phyloP scores from a whole-genome alignment of 2,888 invertebrate species.

The Aporophyla lueneburgensis region DNA sequence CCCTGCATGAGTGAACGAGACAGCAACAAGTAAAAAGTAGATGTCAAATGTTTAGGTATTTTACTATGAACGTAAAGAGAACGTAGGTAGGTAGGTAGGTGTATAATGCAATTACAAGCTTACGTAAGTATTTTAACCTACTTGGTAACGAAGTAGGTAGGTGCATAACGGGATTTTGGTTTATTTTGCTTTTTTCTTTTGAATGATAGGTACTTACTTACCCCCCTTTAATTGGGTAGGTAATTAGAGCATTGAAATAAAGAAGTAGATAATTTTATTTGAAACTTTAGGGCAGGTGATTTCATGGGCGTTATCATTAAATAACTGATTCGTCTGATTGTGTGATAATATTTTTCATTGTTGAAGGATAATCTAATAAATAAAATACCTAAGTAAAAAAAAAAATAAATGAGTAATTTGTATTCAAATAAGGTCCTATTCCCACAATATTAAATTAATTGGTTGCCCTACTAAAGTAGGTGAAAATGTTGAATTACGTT shows the following conservation, averaged over 20 bases:
- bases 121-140: conserved; percentile 88
- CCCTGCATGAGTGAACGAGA: conserved; percentile 86
- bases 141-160: conserved; percentile 76
- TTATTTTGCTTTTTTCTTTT: conserved; percentile 23
- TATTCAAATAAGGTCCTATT: neutral
- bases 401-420: neutral
- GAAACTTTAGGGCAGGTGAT: conserved; percentile 32
- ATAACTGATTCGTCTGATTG: neutral
- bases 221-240: conserved; percentile 5
- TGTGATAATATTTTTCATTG: conserved; percentile 8
- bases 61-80: conserved; percentile 87
- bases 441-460: neutral
- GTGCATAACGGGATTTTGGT: conserved; percentile 55
- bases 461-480: neutral
- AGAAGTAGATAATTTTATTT: conserved; percentile 14
- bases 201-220: neutral
- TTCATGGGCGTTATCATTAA: conserved; percentile 12
- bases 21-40: conserved; percentile 86
- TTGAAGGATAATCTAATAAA: conserved; percentile 22
- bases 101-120: conserved; percentile 87
- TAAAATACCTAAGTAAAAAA: conserved; percentile 23
- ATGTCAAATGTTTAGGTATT: conserved; percentile 90
- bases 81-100: conserved; percentile 88
- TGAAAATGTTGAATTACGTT: neutral
- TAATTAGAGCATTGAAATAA: neutral